Percentiles rank a stretch among this genome's conserved stretches.
phyloP scores from a whole-genome alignment of 2,113 vertebrate genomes.

The Lophura nycthemera region DNA sequence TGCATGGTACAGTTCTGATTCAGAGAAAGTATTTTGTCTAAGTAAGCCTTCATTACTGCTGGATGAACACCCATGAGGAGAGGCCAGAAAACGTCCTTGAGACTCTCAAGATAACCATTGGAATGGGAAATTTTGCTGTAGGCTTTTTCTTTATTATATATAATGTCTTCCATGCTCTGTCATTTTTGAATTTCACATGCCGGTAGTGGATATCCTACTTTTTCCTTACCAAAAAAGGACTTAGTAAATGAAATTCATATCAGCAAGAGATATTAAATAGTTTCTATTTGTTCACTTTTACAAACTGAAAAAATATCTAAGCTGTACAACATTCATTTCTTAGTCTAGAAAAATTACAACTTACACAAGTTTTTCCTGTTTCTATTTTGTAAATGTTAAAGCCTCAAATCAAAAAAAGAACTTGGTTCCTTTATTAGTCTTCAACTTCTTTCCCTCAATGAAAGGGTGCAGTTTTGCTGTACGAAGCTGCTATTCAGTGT shows the following conservation, averaged over 20 bases:
- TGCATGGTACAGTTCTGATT: not conserved
- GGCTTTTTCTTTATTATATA: not conserved
- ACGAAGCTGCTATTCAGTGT: not conserved
- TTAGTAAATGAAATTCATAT: not conserved
- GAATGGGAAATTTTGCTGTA: not conserved
- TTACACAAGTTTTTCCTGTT: not conserved
- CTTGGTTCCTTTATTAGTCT: not conserved
- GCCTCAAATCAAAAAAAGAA: not conserved
- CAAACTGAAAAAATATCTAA: not conserved
- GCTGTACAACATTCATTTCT: not conserved
- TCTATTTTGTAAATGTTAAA: not conserved
- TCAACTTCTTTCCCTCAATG: not conserved
- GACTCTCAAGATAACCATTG: not conserved
- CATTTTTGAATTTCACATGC: not conserved
- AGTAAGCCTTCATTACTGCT: not conserved
- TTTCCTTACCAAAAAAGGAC: not conserved
- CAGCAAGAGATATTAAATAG: not conserved
- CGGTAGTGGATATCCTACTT: not conserved
- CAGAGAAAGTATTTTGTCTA: accelerated
- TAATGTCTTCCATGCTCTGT: not conserved
- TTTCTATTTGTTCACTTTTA: not conserved
- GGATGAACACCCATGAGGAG: not conserved
- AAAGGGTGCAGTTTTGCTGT: not conserved
- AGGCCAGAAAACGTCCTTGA: not conserved
- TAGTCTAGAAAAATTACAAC: not conserved